Base-by-base conservation (phyloP, 2,888 invertebrate species). In the Conchocele bisecta region DNA sequence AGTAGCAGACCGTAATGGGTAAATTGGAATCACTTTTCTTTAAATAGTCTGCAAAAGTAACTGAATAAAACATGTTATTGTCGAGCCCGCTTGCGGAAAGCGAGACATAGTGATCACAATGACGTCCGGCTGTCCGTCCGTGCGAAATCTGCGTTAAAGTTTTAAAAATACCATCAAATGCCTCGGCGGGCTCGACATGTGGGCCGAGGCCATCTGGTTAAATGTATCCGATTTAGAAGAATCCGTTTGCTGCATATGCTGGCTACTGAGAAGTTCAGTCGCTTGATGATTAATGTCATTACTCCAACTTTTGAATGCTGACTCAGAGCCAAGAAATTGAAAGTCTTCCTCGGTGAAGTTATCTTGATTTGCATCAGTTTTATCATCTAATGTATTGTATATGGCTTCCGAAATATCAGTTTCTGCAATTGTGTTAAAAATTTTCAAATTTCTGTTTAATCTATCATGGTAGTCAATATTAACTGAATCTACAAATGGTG, bases 381-480 rank as follows among this genome's bases (percentile, higher is more conserved):
- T 6, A n/a, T 46, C 28, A 26, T 46, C 46, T 22, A 11, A 4
- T 11, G 17, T 46, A 5, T 46, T n/a, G 26, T 57, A 42, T 11
- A 42, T 15, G n/a, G 13, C 56, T 56, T 37, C 41, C 3, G 26
- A 11, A 37, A 56, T 20, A 28, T 57, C 29, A 4, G n/a, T n/a
- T 17, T 44, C 13, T 28, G 57, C 44, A 13, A 20, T 28, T 17
- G 26, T n/a, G 22, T 57, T 20, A 48, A 68, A 68, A 15, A 5
- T 13, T 20, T 68, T 61, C 22, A 61, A 4, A 56, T 68, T 68
- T 24, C 37, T 61, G 6, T 33, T 1, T 22, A 68, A n/a, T 37
- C 64, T 44, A 17, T 46, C 39, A 29, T 29, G 3, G 48, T 37
- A 48, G 11, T 11, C n/a, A 31, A 24, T 31, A 33, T 48, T 60